Evolutionary conservation across 2,113 vertebrate species (phyloP), one percentile per base, ranked within the genome.

Genomic region (Glaucidium brasilianum): DNA sequence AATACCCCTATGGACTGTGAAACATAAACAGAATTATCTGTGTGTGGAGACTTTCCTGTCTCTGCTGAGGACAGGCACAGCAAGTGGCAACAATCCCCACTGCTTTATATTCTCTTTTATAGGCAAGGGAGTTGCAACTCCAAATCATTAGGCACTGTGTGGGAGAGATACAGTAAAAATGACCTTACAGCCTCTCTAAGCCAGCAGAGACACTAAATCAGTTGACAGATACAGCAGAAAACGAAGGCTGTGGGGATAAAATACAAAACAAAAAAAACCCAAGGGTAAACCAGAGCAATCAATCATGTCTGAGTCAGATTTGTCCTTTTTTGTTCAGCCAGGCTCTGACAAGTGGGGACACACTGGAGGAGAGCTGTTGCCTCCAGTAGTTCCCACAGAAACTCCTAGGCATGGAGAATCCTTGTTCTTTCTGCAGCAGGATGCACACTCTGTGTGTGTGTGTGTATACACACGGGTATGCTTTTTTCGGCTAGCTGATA

Each of bases 101-200:
- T 87, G 55, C 58, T 92, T 88, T 88, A 53, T 62, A 41, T 88
- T 88, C 50, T 73, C 77, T 92, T 94, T 81, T 93, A 92, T 32
- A 97, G 72, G 85, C 68, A 81, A 74, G 84, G 62, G 73, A 86
- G 78, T 78, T 93, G 79, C 1, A 2, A 74, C 71, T 95, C 78
- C 52, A 81, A 91, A 75, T 69, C 53, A 19, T 92, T 77, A 74
- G 59, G 68, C 34, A 2, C 34, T 74, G 68, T 85, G 76, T 90
- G 85, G 43, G 90, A 92, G 78, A 59, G 1, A 64, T 15, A 53
- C 71, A 71, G 66, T 86, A 84, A 89, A 94, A 92, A 73, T 90
- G 64, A 91, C 82, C 92, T 92, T 91, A 80, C 30, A 63, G 68
- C 66, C 74, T 81, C 62, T 85, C 63, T 62, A 58, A 91, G 76